Conservation (phyloP, 2,888 invertebrate genomes). For the Mesodorylaimus sp. region DNA sequence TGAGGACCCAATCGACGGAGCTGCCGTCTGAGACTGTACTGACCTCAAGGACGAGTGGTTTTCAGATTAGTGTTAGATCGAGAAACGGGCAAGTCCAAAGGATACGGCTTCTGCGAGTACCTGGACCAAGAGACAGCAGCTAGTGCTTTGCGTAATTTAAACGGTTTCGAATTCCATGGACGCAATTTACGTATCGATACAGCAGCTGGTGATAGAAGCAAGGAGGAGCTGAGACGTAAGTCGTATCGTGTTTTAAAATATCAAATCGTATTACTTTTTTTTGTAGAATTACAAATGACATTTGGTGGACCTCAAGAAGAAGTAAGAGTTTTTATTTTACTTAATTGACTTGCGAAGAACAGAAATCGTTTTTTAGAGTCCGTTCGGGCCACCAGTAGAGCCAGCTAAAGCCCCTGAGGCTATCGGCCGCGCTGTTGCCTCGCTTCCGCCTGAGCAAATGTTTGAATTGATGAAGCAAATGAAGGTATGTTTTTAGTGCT, state of each 20-base stretch:
- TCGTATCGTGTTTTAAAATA: background rate
- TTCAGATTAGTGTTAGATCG: conserved; percentile 79
- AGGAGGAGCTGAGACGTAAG: conserved; percentile 65
- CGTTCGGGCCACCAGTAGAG: conserved; percentile 46
- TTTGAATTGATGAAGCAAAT: conserved; percentile 99
- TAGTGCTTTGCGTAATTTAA: conserved; percentile 91
- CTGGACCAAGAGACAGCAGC: conserved; percentile 92
- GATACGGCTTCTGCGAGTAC: conserved; percentile 98
- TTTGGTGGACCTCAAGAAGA: conserved; percentile 15
- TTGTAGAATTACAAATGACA: conserved; percentile 8
- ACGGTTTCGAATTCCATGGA: conserved; percentile 90
- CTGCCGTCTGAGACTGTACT: no score
- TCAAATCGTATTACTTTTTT: no score
- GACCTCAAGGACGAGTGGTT: no score
- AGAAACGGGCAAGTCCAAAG: conserved; percentile 97
- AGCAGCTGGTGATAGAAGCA: conserved; percentile 40
- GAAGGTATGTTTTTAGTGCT: no score
- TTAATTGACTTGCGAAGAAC: no score
- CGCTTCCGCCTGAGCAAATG: conserved; percentile 97
- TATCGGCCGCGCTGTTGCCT: conserved; percentile 88
- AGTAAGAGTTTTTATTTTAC: no score
- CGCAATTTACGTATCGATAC: conserved; percentile 86
- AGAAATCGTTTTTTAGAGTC: no score
- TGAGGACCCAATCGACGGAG: no score
- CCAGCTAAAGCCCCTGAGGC: conserved; percentile 91